Evolutionary conservation across 2,797 vertebrate species (phyloP), one percentile per base, ranked within the genome.

Genomic region (Sebastes ruberrimus): DNA sequence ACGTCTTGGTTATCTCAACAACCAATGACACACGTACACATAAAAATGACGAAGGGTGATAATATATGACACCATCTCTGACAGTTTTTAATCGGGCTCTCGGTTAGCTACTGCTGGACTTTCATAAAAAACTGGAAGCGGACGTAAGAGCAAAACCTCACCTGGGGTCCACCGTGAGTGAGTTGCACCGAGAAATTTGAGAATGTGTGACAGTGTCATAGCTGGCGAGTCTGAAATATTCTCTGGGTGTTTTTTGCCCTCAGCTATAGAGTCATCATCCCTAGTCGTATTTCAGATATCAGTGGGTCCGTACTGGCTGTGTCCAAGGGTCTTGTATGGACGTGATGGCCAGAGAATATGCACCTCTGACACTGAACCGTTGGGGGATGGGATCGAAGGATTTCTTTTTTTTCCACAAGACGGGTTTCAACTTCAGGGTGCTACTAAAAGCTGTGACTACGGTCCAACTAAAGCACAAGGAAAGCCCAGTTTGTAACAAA

Each of bases 1-100:
- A 85, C 95, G 95, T 57, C 83, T 97, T 4, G 95, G 96, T 74
- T 96, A 97, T 86, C 93, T 96, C 91, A 96, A 88, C 92, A 93
- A 90, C 83, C 94, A 94, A 52, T 97, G 93, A 96, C 80, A 30
- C 94, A 8, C 2, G 13, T 7, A 30, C 10, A 5, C 59, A 32
- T 6, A 18, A 20, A 46, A 46, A 28, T 42, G 33, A 69, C 76
- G 9, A 9, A 57, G 55, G 74, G 46, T 61, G 73, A 79, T 82
- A 55, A 62, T 49, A 32, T 62, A 16, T 38, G 62, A 76, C 18
- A 14, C 46, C 22, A 27, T 73, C 57, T 75, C 53, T 80, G 57
- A 64, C 78, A 46, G 66, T 78, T 82, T 70, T 55, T 71, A 72
- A 46, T 30, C 20, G 1, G 69, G 73, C 66, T 89, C 77, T 71